These are phyloP conservation scores for Urocyon cinereoargenteus DNA, from an alignment of 2,797 vertebrate genomes.

Conservation along the genomic window DNA sequence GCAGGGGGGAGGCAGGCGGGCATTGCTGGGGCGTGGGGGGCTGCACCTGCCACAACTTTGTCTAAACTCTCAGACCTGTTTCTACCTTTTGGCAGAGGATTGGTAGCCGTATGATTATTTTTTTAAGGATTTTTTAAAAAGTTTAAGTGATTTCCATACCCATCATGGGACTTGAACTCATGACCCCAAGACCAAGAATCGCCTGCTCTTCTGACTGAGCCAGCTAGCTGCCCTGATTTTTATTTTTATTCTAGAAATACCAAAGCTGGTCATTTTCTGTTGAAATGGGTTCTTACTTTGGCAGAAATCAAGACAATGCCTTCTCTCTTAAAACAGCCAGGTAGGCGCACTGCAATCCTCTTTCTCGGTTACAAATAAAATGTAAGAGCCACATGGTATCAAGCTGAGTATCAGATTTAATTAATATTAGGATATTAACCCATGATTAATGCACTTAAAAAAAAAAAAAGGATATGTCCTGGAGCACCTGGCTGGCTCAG, in stretches of 20 bases:
- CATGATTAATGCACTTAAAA: conserved; percentile 42
- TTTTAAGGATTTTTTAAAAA: not conserved
- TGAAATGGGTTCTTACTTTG: not conserved
- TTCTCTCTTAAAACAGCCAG: not conserved
- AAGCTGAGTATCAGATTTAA: not conserved
- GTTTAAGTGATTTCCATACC: not conserved
- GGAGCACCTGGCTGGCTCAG: not conserved
- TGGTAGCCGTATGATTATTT: not conserved
- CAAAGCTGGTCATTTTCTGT: not conserved
- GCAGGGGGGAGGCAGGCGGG: not conserved
- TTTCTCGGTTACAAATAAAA: conserved; percentile 77
- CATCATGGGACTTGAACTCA: not conserved
- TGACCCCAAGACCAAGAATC: not conserved
- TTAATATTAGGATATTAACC: conserved; percentile 66
- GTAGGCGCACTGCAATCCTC: conserved; percentile 2
- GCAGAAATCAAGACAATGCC: not conserved
- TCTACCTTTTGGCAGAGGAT: not conserved
- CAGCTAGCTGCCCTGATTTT: not conserved
- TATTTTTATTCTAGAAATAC: not conserved
- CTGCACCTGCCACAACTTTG: not conserved
- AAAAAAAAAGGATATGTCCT: not conserved
- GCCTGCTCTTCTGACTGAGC: not conserved
- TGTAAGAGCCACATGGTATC: conserved; percentile 65
- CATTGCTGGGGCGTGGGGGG: no score
- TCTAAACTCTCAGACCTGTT: not conserved